Evolutionary conservation across 2,113 vertebrate species (phyloP), one percentile per base, ranked within the genome.

Genomic region (Xenopus tropicalis): DNA sequence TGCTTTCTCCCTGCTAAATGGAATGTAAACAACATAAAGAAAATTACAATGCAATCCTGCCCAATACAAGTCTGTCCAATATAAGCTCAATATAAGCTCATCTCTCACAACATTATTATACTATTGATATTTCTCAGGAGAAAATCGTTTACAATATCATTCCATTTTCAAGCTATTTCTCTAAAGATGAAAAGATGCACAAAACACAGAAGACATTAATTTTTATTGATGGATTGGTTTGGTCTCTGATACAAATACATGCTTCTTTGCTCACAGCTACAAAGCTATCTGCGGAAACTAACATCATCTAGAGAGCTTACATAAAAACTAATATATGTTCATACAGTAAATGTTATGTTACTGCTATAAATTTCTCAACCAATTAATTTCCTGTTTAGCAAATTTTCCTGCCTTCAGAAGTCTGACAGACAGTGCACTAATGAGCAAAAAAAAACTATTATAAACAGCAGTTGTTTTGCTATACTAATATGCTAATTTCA

Each of bases 111-210:
- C 82, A 84, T 59, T 43, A 89, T 90, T 88, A 88, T 80, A 80
- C 88, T 90, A 92, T 90, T 89, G 89, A 89, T 85, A 88, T 84
- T 88, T 88, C 83, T 85, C 86, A 83, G 83, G 83, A 82, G 85
- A 87, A 85, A 85, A 84, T 80, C 82, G 83, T 85, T 80, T 83
- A 83, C 52, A 90, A 90, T 89, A 84, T 80, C 83, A 88, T 86
- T 86, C 85, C 85, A 88, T 92, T 91, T 92, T 87, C 83, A 76
- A 88, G 76, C 77, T 82, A 83, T 83, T 89, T 88, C 84, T 86
- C 79, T 81, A 90, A 90, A 88, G 85, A 91, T 89, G 86, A 87
- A 81, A 89, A 90, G 87, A 91, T 80, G 81, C 81, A 87, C 84
- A 86, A 87, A 86, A 87, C 86, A 90, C 86, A 87, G 84, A 9